These are phyloP conservation scores for Globicephala melas DNA, from an alignment of 2,113 vertebrate species.

Conservation along the genomic window DNA sequence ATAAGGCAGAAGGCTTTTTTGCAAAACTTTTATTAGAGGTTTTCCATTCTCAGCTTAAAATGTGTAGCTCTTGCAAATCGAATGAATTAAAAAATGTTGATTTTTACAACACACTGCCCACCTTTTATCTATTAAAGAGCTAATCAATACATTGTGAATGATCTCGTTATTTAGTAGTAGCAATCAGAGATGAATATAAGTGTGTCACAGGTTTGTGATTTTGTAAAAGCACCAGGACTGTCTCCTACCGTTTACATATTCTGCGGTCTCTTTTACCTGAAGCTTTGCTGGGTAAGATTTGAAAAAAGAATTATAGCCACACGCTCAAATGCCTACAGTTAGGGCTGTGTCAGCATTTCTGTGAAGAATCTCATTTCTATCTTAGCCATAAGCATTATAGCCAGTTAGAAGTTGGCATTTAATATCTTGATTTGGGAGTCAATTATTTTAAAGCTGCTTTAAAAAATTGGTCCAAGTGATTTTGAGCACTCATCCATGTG, in stretches of 20 bases:
- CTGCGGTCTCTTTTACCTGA: constrained; percentile 13
- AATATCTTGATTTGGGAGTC: constrained; percentile 59
- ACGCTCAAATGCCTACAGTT: constrained; percentile 38
- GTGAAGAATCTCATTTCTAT: constrained; percentile 58
- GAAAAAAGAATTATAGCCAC: constrained; percentile 59
- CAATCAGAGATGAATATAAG: constrained; percentile 2
- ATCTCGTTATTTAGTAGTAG: neutral
- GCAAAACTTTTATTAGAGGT: constrained; percentile 45
- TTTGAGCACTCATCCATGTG: constrained; percentile 13
- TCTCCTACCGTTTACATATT: constrained; percentile 33
- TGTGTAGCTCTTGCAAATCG: constrained; percentile 14
- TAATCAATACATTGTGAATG: constrained; percentile 20
- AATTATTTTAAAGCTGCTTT: constrained; percentile 58
- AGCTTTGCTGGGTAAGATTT: constrained; percentile 42
- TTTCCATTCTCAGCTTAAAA: constrained; percentile 41
- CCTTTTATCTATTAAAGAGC: constrained; percentile 34
- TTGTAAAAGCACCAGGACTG: neutral
- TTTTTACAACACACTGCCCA: neutral
- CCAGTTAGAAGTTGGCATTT: constrained; percentile 55
- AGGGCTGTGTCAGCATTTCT: constrained; percentile 61
- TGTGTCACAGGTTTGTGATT: constrained; percentile 17
- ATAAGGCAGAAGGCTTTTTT: constrained; percentile 6
- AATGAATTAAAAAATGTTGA: constrained; percentile 40
- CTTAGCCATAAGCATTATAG: constrained; percentile 56
- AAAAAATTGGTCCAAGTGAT: constrained; percentile 48